Evolutionary conservation across 2,113 vertebrate species (phyloP).

Genomic region (human): DNA sequence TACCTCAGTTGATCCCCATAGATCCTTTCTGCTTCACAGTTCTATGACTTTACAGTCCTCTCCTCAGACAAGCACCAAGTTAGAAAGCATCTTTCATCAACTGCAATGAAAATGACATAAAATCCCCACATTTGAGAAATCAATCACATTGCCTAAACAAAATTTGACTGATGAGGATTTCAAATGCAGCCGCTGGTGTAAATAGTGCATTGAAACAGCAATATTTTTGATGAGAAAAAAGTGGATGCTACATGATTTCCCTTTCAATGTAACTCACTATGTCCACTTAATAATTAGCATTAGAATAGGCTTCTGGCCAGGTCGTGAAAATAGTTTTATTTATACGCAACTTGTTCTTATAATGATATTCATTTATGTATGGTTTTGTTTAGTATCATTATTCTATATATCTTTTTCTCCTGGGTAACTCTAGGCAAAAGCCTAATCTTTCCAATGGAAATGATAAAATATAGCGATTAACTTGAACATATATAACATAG

Average conservation of each 20-base stretch:
- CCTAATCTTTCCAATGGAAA: not conserved
- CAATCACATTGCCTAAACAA: not conserved
- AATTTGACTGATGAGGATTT: constrained; percentile 21
- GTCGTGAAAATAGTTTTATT: constrained; percentile 6
- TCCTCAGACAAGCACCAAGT: not conserved
- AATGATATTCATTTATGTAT: not conserved
- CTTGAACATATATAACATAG: not conserved
- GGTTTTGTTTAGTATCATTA: not conserved
- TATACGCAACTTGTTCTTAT: not conserved
- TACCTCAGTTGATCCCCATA: not conserved
- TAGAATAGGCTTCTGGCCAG: not conserved
- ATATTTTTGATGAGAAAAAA: not conserved
- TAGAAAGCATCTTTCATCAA: not conserved
- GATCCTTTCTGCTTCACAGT: not conserved
- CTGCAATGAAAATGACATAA: constrained; percentile 1
- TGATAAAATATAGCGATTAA: not conserved
- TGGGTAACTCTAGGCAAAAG: not conserved
- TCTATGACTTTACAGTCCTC: not conserved
- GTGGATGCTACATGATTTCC: not conserved
- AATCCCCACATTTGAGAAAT: not conserved
- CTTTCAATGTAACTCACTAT: not conserved
- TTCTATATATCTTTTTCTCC: not conserved
- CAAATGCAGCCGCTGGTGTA: not conserved
- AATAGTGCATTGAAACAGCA: not conserved
- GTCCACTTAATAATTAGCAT: not conserved